phyloP scores from a whole-genome alignment of 2,888 invertebrate species.

The Ypsolopha sequella region DNA sequence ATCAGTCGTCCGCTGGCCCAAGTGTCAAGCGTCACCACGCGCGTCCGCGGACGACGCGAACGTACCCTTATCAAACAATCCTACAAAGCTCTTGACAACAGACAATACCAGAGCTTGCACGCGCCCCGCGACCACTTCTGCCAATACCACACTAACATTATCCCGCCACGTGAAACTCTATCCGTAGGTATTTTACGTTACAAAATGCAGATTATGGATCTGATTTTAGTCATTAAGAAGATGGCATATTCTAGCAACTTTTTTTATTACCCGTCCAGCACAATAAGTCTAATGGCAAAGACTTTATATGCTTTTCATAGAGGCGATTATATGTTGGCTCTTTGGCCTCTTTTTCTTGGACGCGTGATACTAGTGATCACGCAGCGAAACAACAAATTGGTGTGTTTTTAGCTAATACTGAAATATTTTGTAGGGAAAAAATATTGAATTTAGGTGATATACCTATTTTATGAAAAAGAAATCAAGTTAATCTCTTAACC shows the following conservation, averaged over 20 bases:
- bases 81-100: conserved; percentile 17
- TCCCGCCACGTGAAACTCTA: conserved; percentile 13
- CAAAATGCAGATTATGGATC: conserved; percentile 10
- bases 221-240: not conserved
- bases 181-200: conserved; percentile 8
- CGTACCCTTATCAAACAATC: conserved; percentile 7
- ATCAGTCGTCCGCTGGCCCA: conserved; percentile 32
- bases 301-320: too few species aligned
- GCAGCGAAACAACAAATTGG: too few species aligned
- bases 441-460: too few species aligned
- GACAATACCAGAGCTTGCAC: conserved; percentile 7
- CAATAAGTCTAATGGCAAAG: too few species aligned
- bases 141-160: not conserved
- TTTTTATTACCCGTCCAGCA: too few species aligned
- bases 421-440: too few species aligned
- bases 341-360: too few species aligned
- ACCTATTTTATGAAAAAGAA: too few species aligned
- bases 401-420: too few species aligned
- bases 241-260: not conserved
- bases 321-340: too few species aligned
- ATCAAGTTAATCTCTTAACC: too few species aligned
- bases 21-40: conserved; percentile 28
- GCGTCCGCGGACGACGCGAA: conserved; percentile 8
- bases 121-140: conserved; percentile 11
- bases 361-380: too few species aligned